phyloP scores from a whole-genome alignment of 2,113 vertebrate genomes.

The Dipodomys ordii region DNA sequence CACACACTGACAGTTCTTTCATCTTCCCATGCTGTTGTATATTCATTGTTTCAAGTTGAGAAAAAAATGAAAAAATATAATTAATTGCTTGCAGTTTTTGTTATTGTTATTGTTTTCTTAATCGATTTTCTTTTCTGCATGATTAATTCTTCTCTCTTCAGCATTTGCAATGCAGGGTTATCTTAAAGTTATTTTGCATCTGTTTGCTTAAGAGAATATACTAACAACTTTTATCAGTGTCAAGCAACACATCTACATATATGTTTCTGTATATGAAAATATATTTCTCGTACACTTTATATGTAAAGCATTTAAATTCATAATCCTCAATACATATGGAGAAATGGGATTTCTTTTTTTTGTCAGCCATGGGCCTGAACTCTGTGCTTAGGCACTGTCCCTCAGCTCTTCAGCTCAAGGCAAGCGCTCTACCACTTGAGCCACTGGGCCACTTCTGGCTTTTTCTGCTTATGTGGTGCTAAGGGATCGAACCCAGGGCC shows the following conservation, averaged over 20 bases:
- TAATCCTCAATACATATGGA: not conserved
- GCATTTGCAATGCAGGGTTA: conserved; percentile 20
- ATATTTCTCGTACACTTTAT: conserved; percentile 34
- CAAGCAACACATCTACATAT: not conserved
- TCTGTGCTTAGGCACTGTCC: no score
- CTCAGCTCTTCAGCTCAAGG: no score
- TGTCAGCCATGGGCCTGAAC: no score
- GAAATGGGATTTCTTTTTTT: not conserved
- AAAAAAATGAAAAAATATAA: not conserved
- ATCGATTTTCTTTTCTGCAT: conserved; percentile 49
- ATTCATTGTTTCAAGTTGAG: not conserved
- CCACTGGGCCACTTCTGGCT: no score
- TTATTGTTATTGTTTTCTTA: not conserved
- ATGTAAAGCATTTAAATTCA: conserved; percentile 20
- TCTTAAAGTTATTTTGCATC: conserved; percentile 36
- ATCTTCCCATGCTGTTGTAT: not conserved
- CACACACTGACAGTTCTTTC: not conserved
- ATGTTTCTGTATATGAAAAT: not conserved
- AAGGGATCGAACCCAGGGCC: no score
- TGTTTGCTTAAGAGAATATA: conserved; percentile 9
- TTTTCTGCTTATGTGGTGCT: no score
- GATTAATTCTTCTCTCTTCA: conserved; percentile 47
- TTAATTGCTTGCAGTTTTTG: conserved; percentile 11
- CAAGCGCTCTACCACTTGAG: no score
- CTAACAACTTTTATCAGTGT: conserved; percentile 46